Conservation (phyloP, 1,140 invertebrate genomes). For the Sarcophaga peregrina region DNA sequence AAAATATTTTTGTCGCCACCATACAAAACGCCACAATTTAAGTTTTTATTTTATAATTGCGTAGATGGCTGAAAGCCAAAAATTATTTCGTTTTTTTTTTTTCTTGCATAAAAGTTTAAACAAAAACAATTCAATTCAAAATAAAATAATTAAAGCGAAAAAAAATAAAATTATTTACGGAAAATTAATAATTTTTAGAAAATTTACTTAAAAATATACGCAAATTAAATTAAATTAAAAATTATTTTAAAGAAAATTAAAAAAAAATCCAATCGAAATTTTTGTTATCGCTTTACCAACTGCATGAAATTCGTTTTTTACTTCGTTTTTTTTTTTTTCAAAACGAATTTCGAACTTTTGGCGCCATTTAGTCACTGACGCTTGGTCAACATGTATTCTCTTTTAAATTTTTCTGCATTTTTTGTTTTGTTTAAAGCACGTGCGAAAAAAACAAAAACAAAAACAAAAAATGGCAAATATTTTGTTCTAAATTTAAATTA, state of each 20-base stretch:
- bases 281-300: no score
- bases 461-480: no score
- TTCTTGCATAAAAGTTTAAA: no score
- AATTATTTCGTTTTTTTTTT: neutral
- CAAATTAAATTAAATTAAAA: constrained; percentile 5
- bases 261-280: no score
- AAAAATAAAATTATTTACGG: neutral
- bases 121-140: no score
- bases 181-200: neutral
- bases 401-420: neutral
- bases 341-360: constrained; percentile 10
- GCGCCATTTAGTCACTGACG: constrained; percentile 45
- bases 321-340: no score
- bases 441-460: no score
- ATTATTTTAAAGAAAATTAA: no score
- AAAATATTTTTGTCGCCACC: neutral
- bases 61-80: constrained; percentile 29
- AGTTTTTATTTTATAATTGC: constrained; percentile 27
- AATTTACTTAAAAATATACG: constrained; percentile 18
- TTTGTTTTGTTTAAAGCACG: constrained; percentile 38
- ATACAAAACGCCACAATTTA: constrained; percentile 30
- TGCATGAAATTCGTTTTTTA: no score
- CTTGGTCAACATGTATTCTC: neutral
- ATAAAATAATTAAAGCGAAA: neutral
- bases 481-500: constrained; percentile 19